Evolutionary conservation across 2,888 invertebrate genomes (phyloP).

Genomic region (Drepanosiphum platanoidis): DNA sequence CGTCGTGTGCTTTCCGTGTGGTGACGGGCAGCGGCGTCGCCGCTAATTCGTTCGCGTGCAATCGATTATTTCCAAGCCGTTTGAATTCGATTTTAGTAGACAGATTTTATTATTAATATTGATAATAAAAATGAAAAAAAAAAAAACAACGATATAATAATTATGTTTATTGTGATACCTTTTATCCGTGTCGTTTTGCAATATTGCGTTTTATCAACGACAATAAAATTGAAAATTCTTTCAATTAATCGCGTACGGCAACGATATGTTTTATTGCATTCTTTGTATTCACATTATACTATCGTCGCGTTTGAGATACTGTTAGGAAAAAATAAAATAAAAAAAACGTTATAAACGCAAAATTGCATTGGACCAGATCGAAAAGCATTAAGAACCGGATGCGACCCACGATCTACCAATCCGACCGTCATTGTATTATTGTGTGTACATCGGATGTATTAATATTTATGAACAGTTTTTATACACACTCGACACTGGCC

Average conservation of each 20-base stretch:
- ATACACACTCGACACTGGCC: not conserved
- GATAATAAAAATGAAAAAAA: too few relatives aligned
- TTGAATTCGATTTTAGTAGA: not conserved
- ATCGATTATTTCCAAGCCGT: not conserved
- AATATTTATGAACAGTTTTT: constrained; percentile 37
- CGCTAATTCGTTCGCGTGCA: not conserved
- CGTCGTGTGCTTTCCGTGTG: not conserved
- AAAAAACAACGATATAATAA: not conserved
- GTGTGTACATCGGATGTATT: constrained; percentile 24
- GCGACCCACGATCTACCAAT: constrained; percentile 40
- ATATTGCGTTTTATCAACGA: not conserved
- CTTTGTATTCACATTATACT: not conserved
- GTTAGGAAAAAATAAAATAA: not conserved
- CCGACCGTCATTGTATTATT: constrained; percentile 16
- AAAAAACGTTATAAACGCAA: constrained; percentile 24
- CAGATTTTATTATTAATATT: not conserved
- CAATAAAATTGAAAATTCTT: not conserved
- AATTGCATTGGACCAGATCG: constrained; percentile 17
- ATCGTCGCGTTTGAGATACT: not conserved
- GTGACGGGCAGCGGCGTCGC: not conserved
- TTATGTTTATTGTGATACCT: not conserved
- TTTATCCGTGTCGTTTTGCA: not conserved
- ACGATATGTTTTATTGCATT: not conserved
- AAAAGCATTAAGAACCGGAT: constrained; percentile 31
- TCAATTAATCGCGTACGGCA: not conserved